phyloP scores from a whole-genome alignment of 1,140 invertebrate species.

The Drosophila hydei region DNA sequence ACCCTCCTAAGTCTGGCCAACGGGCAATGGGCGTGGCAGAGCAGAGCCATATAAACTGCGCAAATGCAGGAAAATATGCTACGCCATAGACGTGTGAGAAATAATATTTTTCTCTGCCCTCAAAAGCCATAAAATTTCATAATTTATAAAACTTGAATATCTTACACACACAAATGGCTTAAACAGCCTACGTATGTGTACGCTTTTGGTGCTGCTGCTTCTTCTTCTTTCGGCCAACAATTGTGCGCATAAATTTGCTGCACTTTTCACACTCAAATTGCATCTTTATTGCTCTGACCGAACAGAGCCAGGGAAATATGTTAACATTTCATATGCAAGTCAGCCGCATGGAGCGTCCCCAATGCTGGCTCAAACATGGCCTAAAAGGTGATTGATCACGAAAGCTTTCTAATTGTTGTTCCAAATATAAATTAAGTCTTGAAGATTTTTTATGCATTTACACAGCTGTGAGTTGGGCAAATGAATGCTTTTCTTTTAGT shows the following conservation, averaged over 20 bases:
- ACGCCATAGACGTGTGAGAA: slow-evolving; percentile 69
- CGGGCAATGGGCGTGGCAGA: slow-evolving; percentile 12
- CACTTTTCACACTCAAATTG: slow-evolving; percentile 34
- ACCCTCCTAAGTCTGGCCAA: slow-evolving; percentile 16
- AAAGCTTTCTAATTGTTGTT: too few relatives aligned
- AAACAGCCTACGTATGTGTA: background rate
- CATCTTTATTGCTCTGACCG: slow-evolving; percentile 55
- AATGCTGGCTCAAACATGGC: too few relatives aligned
- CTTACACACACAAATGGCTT: slow-evolving; percentile 40
- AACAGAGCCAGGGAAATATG: slow-evolving; percentile 27
- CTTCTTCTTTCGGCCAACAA: background rate
- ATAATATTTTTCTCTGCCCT: slow-evolving; percentile 76
- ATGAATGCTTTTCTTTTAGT: too few relatives aligned
- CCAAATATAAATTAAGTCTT: too few relatives aligned
- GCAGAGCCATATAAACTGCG: slow-evolving; percentile 30
- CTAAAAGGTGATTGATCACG: too few relatives aligned
- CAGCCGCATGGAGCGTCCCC: too few relatives aligned
- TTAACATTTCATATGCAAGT: too few relatives aligned
- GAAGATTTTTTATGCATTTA: too few relatives aligned
- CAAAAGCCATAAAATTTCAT: slow-evolving; percentile 78
- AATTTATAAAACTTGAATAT: slow-evolving; percentile 79
- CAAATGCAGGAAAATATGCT: slow-evolving; percentile 43
- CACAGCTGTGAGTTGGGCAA: too few relatives aligned
- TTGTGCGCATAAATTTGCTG: slow-evolving; percentile 10
- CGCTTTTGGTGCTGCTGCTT: background rate